Evolutionary conservation across 2,113 vertebrate genomes (phyloP).

Genomic region (Neotoma lepida): DNA sequence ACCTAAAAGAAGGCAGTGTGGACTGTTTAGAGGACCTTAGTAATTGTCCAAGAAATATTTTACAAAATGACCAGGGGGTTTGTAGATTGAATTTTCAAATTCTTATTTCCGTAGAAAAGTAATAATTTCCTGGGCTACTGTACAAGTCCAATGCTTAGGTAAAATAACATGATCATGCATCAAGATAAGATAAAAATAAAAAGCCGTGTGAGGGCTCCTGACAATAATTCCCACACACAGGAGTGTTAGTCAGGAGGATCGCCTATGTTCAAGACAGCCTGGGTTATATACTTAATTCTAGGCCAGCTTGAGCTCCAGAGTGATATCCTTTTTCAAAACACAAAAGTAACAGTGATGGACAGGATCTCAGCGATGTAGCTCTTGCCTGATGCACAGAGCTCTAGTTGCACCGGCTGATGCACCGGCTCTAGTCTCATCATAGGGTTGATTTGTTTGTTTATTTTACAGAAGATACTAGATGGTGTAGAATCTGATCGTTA

Average conservation of each 20-base stretch:
- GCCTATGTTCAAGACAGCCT: not conserved
- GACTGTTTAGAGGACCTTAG: not conserved
- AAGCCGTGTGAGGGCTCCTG: too few species aligned
- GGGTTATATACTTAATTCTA: not conserved
- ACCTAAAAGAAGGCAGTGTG: not conserved
- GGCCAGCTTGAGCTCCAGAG: not conserved
- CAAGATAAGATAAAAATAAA: not conserved
- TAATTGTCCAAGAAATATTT: not conserved
- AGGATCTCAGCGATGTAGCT: not conserved
- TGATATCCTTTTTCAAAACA: not conserved
- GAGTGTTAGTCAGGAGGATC: not conserved
- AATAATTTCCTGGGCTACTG: not conserved
- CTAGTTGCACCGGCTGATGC: too few species aligned
- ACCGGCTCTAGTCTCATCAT: not conserved
- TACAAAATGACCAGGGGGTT: not conserved
- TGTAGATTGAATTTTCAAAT: conserved; percentile 20
- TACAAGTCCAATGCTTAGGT: not conserved
- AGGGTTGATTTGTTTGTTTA: not conserved
- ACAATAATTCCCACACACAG: not conserved
- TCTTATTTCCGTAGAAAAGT: conserved; percentile 18
- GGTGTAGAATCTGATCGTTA: not conserved
- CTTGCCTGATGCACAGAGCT: not conserved
- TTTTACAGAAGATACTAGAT: not conserved
- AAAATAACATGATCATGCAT: not conserved
- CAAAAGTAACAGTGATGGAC: not conserved